phyloP scores from a whole-genome alignment of 2,797 vertebrate species.

The Rhinatrema bivittatum region DNA sequence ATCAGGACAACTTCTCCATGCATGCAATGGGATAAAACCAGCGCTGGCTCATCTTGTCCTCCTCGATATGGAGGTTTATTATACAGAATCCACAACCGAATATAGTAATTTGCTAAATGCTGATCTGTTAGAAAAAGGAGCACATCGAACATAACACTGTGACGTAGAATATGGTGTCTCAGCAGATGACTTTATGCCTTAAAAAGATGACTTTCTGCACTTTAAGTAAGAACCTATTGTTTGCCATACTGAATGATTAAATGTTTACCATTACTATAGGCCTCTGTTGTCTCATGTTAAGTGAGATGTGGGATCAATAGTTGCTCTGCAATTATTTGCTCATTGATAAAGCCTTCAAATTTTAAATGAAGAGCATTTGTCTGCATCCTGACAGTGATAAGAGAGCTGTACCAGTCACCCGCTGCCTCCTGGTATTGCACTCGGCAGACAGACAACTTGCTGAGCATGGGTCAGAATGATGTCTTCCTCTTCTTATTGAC shows the following conservation, averaged over 20 bases:
- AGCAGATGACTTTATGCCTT: not conserved
- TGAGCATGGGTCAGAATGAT: conserved; percentile 53
- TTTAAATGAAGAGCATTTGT: conserved; percentile 51
- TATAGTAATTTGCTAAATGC: not conserved
- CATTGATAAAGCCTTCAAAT: conserved; percentile 65
- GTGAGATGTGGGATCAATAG: conserved; percentile 54
- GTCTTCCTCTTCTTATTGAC: conserved; percentile 64
- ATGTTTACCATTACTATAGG: conserved; percentile 28
- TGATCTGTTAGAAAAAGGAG: too few relatives aligned
- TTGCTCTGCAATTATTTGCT: conserved; percentile 62
- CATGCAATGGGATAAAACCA: not conserved
- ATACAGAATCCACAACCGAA: not conserved
- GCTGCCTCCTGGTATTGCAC: conserved; percentile 17
- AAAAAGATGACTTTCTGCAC: not conserved
- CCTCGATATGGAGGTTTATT: not conserved
- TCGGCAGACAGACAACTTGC: conserved; percentile 47
- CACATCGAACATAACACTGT: too few relatives aligned
- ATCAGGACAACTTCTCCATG: too few relatives aligned
- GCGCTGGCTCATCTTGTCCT: too few relatives aligned
- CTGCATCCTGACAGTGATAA: conserved; percentile 32
- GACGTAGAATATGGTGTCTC: not conserved
- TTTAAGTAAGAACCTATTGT: not conserved
- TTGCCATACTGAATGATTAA: conserved; percentile 7
- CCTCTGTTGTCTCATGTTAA: conserved; percentile 26
- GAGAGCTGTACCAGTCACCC: conserved; percentile 22